Base-by-base conservation (phyloP, 2,888 invertebrate species). In the Shargacucullia verbasci region DNA sequence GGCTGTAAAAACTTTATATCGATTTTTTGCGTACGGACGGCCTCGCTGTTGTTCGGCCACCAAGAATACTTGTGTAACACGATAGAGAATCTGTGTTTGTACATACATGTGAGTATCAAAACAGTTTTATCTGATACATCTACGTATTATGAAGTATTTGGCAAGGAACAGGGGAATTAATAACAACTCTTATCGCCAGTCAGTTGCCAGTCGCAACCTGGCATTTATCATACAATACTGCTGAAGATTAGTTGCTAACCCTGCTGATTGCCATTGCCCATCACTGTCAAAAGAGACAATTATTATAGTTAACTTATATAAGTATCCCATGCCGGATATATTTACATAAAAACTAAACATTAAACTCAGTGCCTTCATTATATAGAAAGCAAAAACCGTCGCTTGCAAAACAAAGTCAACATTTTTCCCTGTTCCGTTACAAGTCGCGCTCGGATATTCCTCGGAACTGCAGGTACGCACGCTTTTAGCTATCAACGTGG, bases 1-100 rank as follows among this genome's bases (percentile, higher is more conserved):
- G 43, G 59, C 54, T 44, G 52, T 70, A 64, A 64, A 72, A 35
- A 35, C 40, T 53, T 64, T 54, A 57, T 57, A 27, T 39, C 12
- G 25, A 13, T 7, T 43, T 40, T 40, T 41, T 39, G 54, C 41
- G 55, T 55, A 33, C 20, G 33, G 29, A 27, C 11, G 8, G 33
- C 31, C 35, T 25, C 14, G n/a, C 38, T 8, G 31, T 39, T 11
- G 9, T n/a, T 13, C 10, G 31, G 13, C 43, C 34, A 3, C 2
- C 4, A 15, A 27, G 41, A 15, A 12, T 14, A 52, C 25, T 20
- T 29, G 15, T 38, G 37, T 35, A 12, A 35, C 15, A 10, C 31
- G 1, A 43, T 37, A 20, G 5, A 43, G 4, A 29, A 25, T 10
- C 10, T 29, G 8, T 12, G 20, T 10, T n/a, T 25, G 13, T 37